These are phyloP conservation scores for Arvicanthis niloticus DNA, from an alignment of 2,113 vertebrate species.

Conservation along the genomic window DNA sequence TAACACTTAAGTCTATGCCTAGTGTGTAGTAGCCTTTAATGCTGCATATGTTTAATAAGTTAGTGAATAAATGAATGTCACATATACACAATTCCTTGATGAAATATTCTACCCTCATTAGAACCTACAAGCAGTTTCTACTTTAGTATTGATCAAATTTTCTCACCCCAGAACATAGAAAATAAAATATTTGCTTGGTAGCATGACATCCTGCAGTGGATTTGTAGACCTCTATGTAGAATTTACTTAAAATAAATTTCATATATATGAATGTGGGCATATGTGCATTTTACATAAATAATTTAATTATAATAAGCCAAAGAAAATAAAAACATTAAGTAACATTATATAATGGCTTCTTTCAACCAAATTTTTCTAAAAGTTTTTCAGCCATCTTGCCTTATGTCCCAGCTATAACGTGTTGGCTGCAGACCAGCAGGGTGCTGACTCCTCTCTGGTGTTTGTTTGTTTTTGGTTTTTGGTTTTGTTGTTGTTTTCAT, in stretches of 20 bases:
- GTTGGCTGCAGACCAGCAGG: not conserved
- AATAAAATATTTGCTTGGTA: constrained; percentile 26
- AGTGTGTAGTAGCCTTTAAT: not conserved
- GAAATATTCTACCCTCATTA: not conserved
- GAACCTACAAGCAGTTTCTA: not conserved
- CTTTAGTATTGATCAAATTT: not conserved
- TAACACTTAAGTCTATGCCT: not conserved
- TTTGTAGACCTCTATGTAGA: not conserved
- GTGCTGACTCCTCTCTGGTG: not conserved
- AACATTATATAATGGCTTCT: constrained; percentile 10
- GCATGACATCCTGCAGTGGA: not conserved
- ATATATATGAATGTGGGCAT: not conserved
- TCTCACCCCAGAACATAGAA: not conserved
- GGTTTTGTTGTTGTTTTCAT: not conserved
- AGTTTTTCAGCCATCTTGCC: not conserved
- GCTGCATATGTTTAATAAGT: not conserved
- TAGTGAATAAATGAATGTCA: not conserved
- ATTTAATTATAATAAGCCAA: constrained; percentile 16
- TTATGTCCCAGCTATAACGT: not conserved
- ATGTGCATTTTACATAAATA: not conserved
- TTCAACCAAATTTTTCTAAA: not conserved
- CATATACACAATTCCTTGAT: not conserved
- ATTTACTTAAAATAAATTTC: not conserved
- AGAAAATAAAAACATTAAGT: not conserved
- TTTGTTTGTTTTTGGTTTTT: not conserved